Base-by-base conservation (phyloP, 2,113 vertebrate species). In the Oenanthe melanoleuca region DNA sequence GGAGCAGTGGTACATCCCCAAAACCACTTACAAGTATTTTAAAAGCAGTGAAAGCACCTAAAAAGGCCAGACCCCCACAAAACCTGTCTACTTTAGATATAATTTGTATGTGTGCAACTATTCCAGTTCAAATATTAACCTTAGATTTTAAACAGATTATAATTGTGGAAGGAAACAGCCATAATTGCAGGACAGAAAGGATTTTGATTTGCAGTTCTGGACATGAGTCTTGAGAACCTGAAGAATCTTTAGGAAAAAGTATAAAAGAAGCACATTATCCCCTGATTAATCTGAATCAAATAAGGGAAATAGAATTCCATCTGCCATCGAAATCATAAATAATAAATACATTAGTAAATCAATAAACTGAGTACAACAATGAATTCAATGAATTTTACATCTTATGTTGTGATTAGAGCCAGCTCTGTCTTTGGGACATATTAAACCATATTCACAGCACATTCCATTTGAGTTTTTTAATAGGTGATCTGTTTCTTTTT, bases 401-500 rank as follows among this genome's bases (percentile, higher is more conserved):
- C 90, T 70, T 63, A 57, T 13, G 40, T 55, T 81, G 80, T 93
- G 88, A 93, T 93, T 93, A 96, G 53, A 94, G 72, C 69, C 94
- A 95, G 92, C 53, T 86, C 88, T 86, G 93, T 97, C 90, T 90
- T 96, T 90, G 93, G 80, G 88, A 93, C 14, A 5, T 64, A 91
- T 89, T 92, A 92, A 91, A 93, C 59, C 80, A 33, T 61, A 90
- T 86, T 96, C 87, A 60, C 82, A 95, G 88, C 60, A 91, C 82
- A 88, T 94, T 95, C 84, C 91, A 80, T 69, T 80, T 92, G 77
- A 15, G 50, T 70, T 89, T 77, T 95, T 94, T 75, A 92, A 92
- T 93, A 86, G 93, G 96, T 93, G 92, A 94, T 96, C 95, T 97
- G 95, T 92, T 97, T 97, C 95, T 88, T 88, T 97, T 96, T 95